Evolutionary conservation across 2,113 vertebrate species (phyloP), one percentile per base, ranked within the genome.

Genomic region (Poeciliopsis retropinna): DNA sequence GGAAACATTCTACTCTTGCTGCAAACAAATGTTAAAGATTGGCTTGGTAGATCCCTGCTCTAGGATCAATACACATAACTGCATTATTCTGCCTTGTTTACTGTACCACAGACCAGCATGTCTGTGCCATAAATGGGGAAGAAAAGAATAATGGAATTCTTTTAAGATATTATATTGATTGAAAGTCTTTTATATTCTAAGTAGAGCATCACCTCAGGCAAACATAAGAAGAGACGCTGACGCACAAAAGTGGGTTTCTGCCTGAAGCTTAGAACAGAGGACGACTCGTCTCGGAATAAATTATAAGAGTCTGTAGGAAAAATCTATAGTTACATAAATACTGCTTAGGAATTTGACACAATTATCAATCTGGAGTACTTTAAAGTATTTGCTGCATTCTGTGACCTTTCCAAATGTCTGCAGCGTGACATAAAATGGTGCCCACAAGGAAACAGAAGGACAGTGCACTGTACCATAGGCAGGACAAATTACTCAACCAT

Each of bases 401-500:
- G 34, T 86, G 82, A 88, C 88, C 86, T 89, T 92, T 91, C 79
- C 68, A 77, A 77, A 81, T 81, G 73, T 37, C 79, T 70, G 67
- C 71, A 72, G 68, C 78, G 67, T 37, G 15, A 81, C 84, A 64
- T 68, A 70, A 85, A 82, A 75, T 67, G 39, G 37, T 4, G 9
- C 71, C 70, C 64, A 65, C 61, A 44, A 76, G 78, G 68, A 86
- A 78, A 81, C 3, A 72, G 39, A 75, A 82, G 65, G 74, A 78
- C 78, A 31, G 64, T 54, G 64, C 60, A 75, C 64, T 75, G 44
- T 57, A 41, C 70, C 60, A 64, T 9, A 73, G 64, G 72, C 70
- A 75, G 80, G 75, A 90, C 82, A 84, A 87, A 91, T 85, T 85
- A 67, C 75, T 85, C 75, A 73, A 78, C 76, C 63, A 57, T 67